Evolutionary conservation across 2,113 vertebrate species (phyloP).

Genomic region (Saguinus midas): DNA sequence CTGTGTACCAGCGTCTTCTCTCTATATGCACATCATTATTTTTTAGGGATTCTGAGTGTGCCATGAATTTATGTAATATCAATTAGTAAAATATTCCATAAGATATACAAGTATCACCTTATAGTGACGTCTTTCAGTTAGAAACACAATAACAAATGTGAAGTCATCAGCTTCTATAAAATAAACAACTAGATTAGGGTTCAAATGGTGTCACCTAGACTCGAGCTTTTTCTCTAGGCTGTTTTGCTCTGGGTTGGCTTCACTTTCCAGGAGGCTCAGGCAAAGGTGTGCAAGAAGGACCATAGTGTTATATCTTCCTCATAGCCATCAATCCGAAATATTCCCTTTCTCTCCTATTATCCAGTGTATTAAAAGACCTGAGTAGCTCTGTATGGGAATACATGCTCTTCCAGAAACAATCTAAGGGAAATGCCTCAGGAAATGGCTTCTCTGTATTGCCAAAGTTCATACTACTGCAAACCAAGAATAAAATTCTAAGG

Average conservation of each 20-base stretch:
- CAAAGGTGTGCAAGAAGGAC: accelerated
- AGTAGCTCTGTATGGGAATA: neutral
- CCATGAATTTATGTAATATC: neutral
- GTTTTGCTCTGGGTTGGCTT: neutral
- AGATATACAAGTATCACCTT: neutral
- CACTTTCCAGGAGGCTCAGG: neutral
- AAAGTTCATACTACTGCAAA: neutral
- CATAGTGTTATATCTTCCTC: neutral
- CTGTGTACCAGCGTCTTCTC: neutral
- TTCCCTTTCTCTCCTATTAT: neutral
- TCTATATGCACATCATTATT: neutral
- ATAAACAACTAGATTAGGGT: neutral
- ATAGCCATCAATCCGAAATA: neutral
- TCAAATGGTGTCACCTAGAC: neutral
- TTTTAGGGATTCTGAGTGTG: neutral
- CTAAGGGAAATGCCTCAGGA: neutral
- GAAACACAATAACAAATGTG: neutral
- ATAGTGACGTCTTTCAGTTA: neutral
- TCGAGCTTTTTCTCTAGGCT: neutral
- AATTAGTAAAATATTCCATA: neutral
- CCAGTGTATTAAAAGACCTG: neutral
- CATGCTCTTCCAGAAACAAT: neutral
- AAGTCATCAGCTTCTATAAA: neutral
- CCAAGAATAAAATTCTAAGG: no score
- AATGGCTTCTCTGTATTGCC: neutral